Evolutionary conservation across 2,888 invertebrate species (phyloP), one percentile per base, ranked within the genome.

Genomic region (Helleia helle): DNA sequence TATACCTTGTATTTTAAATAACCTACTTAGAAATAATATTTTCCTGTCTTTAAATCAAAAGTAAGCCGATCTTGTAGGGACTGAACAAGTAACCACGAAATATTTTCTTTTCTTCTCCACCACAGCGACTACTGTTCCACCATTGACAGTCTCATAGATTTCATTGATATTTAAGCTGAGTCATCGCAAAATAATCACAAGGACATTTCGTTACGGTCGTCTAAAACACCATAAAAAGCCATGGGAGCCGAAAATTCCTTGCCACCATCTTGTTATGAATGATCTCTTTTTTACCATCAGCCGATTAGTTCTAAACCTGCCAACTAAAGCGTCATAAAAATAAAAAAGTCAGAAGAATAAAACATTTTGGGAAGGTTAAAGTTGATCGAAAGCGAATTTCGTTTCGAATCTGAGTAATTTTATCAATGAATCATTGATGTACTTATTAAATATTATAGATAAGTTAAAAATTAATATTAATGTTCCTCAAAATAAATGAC

Each of bases 201-300:
- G 68, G 74, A 67, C 65, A 66, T 66, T 80, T 79, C 64, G 77
- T 61, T 62, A 76, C 71, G 80, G 73, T 43, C 48, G 57, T 52
- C 59, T 65, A 62, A 64, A 67, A 65, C 65, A 60, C 57, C 61
- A 69, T 71, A 79, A 50, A 80, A 76, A 74, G 62, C 44, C 67
- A 71, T 69, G 76, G 75, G 76, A 76, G 75, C 60, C 69, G 62
- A 57, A 58, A 65, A 80, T 79, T 76, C 75, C 70, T 65, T 53
- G 52, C 59, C 65, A 65, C 65, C 59, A 66, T 59, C 55, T 60
- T 47, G 50, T 57, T 56, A 55, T 66, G 61, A 69, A 63, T 67
- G 60, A 58, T 47, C 50, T 51, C 65, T 67, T 70, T 64, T 65
- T 59, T 55, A 63, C 61, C 56, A 54, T 48, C 49, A 40, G 54